Conservation (phyloP, 2,113 vertebrate species). For the Abramis brama region DNA sequence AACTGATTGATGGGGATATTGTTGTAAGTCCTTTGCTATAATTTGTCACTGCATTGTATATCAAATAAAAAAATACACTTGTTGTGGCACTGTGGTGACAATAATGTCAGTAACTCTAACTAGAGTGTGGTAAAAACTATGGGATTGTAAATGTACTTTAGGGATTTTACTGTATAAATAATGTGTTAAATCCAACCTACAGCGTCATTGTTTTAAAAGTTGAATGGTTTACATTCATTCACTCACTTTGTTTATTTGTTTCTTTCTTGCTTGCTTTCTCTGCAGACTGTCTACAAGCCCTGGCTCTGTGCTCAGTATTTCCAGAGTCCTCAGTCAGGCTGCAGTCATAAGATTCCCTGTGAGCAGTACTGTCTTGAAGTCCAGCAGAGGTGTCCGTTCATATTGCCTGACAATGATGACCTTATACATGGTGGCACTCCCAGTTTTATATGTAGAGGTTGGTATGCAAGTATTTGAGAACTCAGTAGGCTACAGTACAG, state of each 20-base stretch:
- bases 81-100: not conserved
- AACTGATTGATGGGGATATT: not conserved
- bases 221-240: not conserved
- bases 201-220: not conserved
- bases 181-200: not conserved
- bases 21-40: not conserved
- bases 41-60: not conserved
- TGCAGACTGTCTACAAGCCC: slow-evolving; percentile 96
- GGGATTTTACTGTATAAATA: not conserved
- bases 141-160: not conserved
- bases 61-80: not conserved
- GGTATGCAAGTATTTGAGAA: not conserved
- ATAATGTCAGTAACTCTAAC: not conserved
- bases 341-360: slow-evolving; percentile 96
- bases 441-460: slow-evolving; percentile 99
- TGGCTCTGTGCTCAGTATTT: slow-evolving; percentile 99
- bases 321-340: slow-evolving; percentile 95
- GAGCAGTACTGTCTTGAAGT: slow-evolving; percentile 98
- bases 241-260: not conserved
- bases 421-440: slow-evolving; percentile 97
- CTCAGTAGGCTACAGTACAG: not conserved
- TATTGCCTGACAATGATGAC: slow-evolving; percentile 98
- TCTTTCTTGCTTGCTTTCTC: slow-evolving; percentile 22
- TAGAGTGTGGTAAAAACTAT: not conserved
- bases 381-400: slow-evolving; percentile 96